These are phyloP conservation scores for Macrosiphum euphorbiae DNA, from an alignment of 2,888 invertebrate genomes.

Conservation along the genomic window DNA sequence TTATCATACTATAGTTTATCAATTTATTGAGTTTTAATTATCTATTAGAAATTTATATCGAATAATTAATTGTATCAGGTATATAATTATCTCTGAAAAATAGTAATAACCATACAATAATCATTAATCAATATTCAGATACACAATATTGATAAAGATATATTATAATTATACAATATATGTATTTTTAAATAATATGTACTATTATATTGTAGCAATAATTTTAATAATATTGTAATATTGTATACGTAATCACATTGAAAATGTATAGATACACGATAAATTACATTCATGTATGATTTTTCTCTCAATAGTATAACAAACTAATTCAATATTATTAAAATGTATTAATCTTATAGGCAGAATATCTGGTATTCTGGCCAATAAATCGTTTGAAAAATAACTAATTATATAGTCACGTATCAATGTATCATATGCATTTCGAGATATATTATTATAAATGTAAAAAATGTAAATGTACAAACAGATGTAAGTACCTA, in stretches of 20 bases:
- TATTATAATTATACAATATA: background rate
- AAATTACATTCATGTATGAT: background rate
- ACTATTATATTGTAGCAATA: too few relatives aligned
- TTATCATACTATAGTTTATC: background rate
- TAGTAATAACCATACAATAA: too few relatives aligned
- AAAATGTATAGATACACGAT: background rate
- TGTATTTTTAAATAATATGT: background rate
- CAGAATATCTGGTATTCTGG: background rate
- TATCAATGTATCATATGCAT: background rate
- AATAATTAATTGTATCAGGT: background rate
- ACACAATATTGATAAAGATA: background rate
- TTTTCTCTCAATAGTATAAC: background rate
- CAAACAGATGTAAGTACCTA: background rate
- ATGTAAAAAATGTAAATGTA: too few relatives aligned
- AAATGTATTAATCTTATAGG: background rate
- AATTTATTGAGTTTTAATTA: background rate
- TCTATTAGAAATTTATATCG: background rate
- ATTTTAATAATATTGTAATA: background rate
- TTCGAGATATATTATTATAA: background rate
- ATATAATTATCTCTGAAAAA: background rate
- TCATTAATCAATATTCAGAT: background rate
- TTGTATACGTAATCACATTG: background rate
- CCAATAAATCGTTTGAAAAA: background rate
- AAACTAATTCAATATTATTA: background rate
- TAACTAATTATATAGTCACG: background rate